Evolutionary conservation across 2,113 vertebrate species (phyloP), one percentile per base, ranked within the genome.

Genomic region (Urocitellus parryii): DNA sequence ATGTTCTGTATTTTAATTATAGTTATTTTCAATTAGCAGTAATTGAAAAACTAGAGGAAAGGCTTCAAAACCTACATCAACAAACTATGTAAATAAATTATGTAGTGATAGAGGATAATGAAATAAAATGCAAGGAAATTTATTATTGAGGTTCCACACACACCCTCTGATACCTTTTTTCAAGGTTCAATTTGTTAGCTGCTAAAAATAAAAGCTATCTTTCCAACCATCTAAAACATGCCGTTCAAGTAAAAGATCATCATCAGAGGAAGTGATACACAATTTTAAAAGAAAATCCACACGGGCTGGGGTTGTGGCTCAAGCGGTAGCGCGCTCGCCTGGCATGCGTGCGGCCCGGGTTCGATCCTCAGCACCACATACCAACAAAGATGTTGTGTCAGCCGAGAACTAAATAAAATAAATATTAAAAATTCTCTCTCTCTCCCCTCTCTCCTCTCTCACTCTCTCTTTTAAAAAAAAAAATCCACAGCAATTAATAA

Each of bases 121-220:
- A 97, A 90, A 90, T n/a, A 95, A 88, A 95, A 96, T 77, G 68
- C 76, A 97, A 53, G 77, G 72, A 96, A 97, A 78, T 94, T 89
- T 83, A 92, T 68, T 92, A 88, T 3, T 92, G 82, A 95, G 89
- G 90, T 91, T 97, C 61, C 97, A 97, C 92, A 97, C 94, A 97
- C 93, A 97, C 93, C 74, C 78, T 96, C 82, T 97, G 97, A 98
- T 98, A 98, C 97, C 97, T 98, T 98, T 97, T 98, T 98, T 97
- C 98, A 98, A 98, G 98, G 97, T 98, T 97, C 94, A 96, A 96
- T 72, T 95, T 93, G 27, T 97, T 95, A 97, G 63, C 81, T 95
- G 83, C 84, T 97, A 96, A 90, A 98, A 91, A 80, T 91, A 96
- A 94, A 87, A 95, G 87, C 39, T 95, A 51, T 95, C 27, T 96